A percentile compares a stretch with the other conserved stretches of the same genome.
Conservation (phyloP, 2,113 vertebrate genomes). For the Myotis lucifugus region DNA sequence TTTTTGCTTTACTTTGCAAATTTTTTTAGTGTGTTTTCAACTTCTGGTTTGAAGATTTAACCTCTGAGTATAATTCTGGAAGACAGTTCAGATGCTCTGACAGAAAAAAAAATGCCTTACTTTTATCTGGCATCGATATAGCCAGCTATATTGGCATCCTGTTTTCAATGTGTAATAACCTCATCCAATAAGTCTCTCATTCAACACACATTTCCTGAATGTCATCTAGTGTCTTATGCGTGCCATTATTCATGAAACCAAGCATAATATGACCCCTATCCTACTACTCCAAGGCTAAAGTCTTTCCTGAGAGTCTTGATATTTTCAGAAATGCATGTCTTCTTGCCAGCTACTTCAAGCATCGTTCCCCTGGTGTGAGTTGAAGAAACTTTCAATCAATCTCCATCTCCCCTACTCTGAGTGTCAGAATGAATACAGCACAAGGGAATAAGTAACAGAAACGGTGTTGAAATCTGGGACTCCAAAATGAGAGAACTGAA, state of each 20-base stretch:
- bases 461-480: background rate
- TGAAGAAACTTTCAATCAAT: background rate
- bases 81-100: background rate
- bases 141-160: background rate
- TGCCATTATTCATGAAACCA: slow-evolving; percentile 19
- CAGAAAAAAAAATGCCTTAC: background rate
- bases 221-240: background rate
- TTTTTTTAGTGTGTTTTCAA: slow-evolving; percentile 22
- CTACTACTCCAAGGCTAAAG: background rate
- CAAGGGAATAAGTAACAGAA: background rate
- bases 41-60: slow-evolving; percentile 22
- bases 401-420: background rate
- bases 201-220: slow-evolving; percentile 24
- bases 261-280: background rate
- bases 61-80: slow-evolving; percentile 47
- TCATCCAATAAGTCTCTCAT: background rate
- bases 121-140: slow-evolving; percentile 24
- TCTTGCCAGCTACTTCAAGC: slow-evolving; percentile 40
- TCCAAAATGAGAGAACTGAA: background rate
- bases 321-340: slow-evolving; percentile 34
- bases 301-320: background rate
- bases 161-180: slow-evolving; percentile 26
- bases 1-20: slow-evolving; percentile 38
- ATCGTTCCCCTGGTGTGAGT: background rate
- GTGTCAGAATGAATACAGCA: slow-evolving; percentile 16